Evolutionary conservation across 92 coral and sea anemone genomes (phyloP).

Genomic region (Plumapathes pennacea): DNA sequence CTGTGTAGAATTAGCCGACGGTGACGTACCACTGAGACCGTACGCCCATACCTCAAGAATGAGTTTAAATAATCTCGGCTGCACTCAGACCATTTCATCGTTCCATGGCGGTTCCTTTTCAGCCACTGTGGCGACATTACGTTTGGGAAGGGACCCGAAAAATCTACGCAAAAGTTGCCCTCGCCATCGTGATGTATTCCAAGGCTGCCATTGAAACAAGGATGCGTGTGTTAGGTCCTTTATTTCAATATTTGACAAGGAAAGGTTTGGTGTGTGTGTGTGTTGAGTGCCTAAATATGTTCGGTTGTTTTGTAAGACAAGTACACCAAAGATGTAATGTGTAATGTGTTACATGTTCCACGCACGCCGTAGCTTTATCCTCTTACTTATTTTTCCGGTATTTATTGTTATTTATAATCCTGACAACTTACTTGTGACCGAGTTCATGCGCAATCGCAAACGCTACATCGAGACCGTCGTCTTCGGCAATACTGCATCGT

Average conservation of each 20-base stretch:
- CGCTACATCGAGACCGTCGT: slow-evolving; percentile 88
- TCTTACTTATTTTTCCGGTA: too few species aligned
- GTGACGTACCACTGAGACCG: too few species aligned
- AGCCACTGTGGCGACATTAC: slow-evolving; percentile 85
- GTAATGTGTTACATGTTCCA: neutral
- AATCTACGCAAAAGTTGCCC: slow-evolving; percentile 81
- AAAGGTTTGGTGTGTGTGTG: too few species aligned
- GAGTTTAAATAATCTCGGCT: slow-evolving; percentile 59
- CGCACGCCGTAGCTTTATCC: neutral
- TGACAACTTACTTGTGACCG: slow-evolving; percentile 81
- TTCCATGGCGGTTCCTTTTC: slow-evolving; percentile 71
- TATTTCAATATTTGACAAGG: too few species aligned
- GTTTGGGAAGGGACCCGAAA: slow-evolving; percentile 77
- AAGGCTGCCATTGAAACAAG: slow-evolving; percentile 40
- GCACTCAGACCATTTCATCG: slow-evolving; percentile 87
- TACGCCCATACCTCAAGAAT: slow-evolving; percentile 75
- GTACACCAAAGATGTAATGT: neutral
- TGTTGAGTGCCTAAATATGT: too few species aligned
- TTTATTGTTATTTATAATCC: neutral
- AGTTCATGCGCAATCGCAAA: slow-evolving; percentile 95
- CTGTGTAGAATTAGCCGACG: too few species aligned
- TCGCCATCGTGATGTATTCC: slow-evolving; percentile 97
- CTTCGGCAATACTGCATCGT: slow-evolving; percentile 89
- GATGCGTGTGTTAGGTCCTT: too few species aligned
- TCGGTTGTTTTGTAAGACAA: neutral